A percentile compares a stretch with the other conserved stretches of the same genome.
phyloP scores from a whole-genome alignment of 2,797 vertebrate species.

The Pipistrellus nathusii region DNA sequence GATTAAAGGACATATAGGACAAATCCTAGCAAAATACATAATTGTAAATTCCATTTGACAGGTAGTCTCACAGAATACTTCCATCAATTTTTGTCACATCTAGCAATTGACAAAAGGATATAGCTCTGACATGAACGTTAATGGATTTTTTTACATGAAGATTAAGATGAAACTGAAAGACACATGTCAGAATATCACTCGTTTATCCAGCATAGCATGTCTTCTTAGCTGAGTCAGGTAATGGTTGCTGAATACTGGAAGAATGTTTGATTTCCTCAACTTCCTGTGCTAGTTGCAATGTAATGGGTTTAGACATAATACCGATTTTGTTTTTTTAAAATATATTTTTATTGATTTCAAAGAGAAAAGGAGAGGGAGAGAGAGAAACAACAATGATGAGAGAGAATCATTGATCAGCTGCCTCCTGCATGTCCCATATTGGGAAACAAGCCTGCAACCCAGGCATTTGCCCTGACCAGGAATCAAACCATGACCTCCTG shows the following conservation, averaged over 20 bases:
- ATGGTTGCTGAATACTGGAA: background rate
- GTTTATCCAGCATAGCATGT: background rate
- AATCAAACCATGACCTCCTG: no score
- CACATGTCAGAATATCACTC: background rate
- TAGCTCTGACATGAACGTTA: background rate
- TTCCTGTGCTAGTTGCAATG: background rate
- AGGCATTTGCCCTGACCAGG: no score
- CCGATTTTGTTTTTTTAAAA: background rate
- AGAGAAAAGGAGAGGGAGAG: no score
- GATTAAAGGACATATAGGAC: background rate
- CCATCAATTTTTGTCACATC: background rate
- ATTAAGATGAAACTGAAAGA: slow-evolving; percentile 26
- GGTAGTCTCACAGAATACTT: background rate
- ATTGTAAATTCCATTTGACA: background rate
- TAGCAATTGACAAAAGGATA: background rate
- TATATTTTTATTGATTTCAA: no score
- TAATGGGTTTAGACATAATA: background rate
- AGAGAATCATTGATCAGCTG: no score
- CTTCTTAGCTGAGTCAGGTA: background rate
- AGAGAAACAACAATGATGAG: no score
- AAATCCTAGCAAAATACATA: background rate
- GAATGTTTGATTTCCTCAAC: background rate
- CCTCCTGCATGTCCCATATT: no score
- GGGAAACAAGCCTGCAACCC: no score
- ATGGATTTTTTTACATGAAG: background rate